Percentiles rank a stretch among this genome's conserved stretches.
Evolutionary conservation across 2,888 invertebrate genomes (phyloP).

Genomic region (Theodoxus fluviatilis): DNA sequence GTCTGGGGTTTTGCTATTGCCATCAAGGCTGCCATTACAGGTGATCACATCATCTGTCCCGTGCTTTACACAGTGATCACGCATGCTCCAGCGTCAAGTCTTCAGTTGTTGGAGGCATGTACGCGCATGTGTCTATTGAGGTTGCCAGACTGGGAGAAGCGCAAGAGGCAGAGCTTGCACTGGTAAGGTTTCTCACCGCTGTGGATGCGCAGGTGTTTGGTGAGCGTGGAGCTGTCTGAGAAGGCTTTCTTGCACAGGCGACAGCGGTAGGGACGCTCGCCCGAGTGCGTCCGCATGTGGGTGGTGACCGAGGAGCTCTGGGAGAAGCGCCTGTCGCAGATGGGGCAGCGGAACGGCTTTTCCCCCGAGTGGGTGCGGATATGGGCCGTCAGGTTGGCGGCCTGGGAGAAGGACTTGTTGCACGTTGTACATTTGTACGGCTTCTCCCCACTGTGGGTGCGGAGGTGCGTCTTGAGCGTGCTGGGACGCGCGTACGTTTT

Average conservation of each 20-base stretch:
- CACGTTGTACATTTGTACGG: conserved; percentile 77
- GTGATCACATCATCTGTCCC: background rate
- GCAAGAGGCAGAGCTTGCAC: conserved; percentile 91
- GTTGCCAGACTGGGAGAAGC: conserved; percentile 98
- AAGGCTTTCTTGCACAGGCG: conserved; percentile 97
- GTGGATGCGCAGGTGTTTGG: conserved; percentile 92
- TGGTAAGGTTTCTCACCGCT: conserved; percentile 89
- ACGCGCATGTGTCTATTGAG: conserved; percentile 98
- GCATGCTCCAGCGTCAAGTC: background rate
- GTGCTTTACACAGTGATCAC: background rate
- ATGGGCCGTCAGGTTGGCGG: conserved; percentile 97
- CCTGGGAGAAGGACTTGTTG: conserved; percentile 96
- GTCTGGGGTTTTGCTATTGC: too few relatives aligned
- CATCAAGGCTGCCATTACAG: too few relatives aligned
- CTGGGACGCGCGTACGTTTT: conserved; percentile 95
- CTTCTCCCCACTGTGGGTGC: conserved; percentile 95
- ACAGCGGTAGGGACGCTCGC: conserved; percentile 96
- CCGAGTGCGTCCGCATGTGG: conserved; percentile 99
- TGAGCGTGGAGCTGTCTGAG: conserved; percentile 96
- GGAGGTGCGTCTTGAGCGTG: conserved; percentile 93
- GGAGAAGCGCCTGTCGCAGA: conserved; percentile 95
- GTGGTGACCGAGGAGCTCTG: conserved; percentile 94
- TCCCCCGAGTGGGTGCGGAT: conserved; percentile 95
- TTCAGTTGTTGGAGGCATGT: conserved; percentile 69
- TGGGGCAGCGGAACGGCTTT: conserved; percentile 96